Base-by-base conservation (phyloP, 2,888 invertebrate genomes). In the Mesoligia furuncula region DNA sequence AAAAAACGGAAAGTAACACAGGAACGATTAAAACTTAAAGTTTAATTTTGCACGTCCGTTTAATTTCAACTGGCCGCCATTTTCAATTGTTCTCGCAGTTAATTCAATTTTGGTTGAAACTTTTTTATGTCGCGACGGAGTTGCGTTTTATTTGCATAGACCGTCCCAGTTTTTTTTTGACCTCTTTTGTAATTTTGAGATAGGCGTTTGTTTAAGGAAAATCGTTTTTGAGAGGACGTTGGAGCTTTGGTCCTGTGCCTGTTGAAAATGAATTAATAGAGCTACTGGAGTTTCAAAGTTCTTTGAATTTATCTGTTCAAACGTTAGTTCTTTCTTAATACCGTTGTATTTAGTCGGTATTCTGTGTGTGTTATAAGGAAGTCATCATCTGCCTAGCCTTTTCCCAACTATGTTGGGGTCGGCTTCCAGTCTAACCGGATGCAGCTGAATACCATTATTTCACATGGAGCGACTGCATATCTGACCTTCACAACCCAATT, bases 91-190 rank as follows among this genome's bases (percentile, higher is more conserved):
- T 76, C 83, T 84, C 85, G 70, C 84, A 78, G 87, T 86, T 91
- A 89, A 91, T 92, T 91, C 79, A 89, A 91, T 91, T 89, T 85
- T 39, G 74, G 72, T 42, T 54, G 65, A 85, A 89, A 89, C 86
- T 91, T 90, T 89, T 91, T 87, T 85, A 79, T 75, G 67, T 83
- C 64, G 54, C 54, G 27, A 51, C 66, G n/a, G 75, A 82, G 77
- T 85, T 83, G 74, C 74, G 75, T 83, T 79, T 84, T 84, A 79
- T 85, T 73, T 79, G 70, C 71, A 76, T 84, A 67, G 72, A 78
- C 68, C 42, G n/a, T 74, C 17, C 13, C 20, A 6, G 9, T 36
- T 64, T 75, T 64, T 75, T 36, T 85, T 66, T 59, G 27, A 20
- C 6, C 39, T 36, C 24, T 42, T 45, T 69, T 86, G 66, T 70